A percentile compares a stretch with the other conserved stretches of the same genome.
Evolutionary conservation across 2,888 invertebrate species (phyloP).

Genomic region (Phengaris arion): DNA sequence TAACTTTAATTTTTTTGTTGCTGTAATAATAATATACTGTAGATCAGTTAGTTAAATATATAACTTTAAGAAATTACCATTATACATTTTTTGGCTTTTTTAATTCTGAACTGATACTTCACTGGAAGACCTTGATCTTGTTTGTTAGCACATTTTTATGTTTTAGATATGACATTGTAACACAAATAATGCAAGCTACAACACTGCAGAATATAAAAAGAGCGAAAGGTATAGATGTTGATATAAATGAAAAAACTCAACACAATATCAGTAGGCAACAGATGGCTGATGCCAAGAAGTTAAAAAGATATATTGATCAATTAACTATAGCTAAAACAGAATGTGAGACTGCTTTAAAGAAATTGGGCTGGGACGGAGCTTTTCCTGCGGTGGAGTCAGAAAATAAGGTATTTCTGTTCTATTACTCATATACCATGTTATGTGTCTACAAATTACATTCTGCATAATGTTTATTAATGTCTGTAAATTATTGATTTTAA

Average conservation of each 20-base stretch:
- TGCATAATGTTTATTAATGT: too few relatives aligned
- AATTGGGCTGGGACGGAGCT: constrained; percentile 88
- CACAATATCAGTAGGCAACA: constrained; percentile 86
- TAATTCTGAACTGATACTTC: not conserved
- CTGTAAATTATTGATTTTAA: too few relatives aligned
- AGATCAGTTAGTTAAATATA: not conserved
- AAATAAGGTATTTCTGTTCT: constrained; percentile 53
- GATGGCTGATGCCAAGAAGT: constrained; percentile 87
- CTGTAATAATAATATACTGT: too few relatives aligned
- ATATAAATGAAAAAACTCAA: constrained; percentile 77
- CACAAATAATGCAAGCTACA: constrained; percentile 96
- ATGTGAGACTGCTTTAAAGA: constrained; percentile 87
- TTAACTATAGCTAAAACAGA: constrained; percentile 88
- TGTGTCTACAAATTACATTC: too few relatives aligned
- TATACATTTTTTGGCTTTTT: not conserved
- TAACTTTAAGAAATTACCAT: not conserved
- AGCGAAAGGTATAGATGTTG: constrained; percentile 87
- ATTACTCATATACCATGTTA: too few relatives aligned
- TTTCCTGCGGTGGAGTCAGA: constrained; percentile 78
- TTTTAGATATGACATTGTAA: constrained; percentile 89
- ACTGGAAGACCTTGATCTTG: not conserved
- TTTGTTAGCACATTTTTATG: not conserved
- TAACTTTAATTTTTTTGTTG: too few relatives aligned
- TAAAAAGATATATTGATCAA: constrained; percentile 91
- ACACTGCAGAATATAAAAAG: constrained; percentile 93